A percentile compares a stretch with the other conserved stretches of the same genome.
These are phyloP conservation scores for Ptilodon capucinus DNA, from an alignment of 2,888 invertebrate genomes.

Conservation along the genomic window DNA sequence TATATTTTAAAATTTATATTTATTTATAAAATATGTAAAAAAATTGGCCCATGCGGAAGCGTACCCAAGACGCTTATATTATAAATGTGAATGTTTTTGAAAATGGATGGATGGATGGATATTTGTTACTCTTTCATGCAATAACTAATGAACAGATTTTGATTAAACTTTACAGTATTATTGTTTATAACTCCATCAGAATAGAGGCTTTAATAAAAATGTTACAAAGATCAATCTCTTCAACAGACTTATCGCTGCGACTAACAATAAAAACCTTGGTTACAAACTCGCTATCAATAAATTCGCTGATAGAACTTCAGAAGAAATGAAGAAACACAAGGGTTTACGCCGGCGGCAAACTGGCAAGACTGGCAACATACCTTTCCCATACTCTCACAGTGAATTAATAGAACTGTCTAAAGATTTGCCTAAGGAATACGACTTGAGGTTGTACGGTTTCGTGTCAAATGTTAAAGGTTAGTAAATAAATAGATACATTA, in stretches of 20 bases:
- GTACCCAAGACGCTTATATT: too few relatives aligned
- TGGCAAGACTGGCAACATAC: constrained; percentile 47
- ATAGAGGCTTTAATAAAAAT: too few relatives aligned
- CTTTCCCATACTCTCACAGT: constrained; percentile 53
- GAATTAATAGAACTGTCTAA: constrained; percentile 32
- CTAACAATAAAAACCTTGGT: constrained; percentile 49
- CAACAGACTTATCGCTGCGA: constrained; percentile 7
- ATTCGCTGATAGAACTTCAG: constrained; percentile 59
- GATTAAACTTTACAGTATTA: too few relatives aligned
- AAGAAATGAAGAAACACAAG: constrained; percentile 49
- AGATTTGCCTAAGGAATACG: constrained; percentile 50
- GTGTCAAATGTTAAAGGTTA: constrained; percentile 57
- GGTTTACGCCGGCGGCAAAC: constrained; percentile 43
- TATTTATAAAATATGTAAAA: too few relatives aligned
- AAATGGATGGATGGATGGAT: too few relatives aligned
- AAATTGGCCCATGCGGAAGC: too few relatives aligned
- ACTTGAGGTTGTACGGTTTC: constrained; percentile 51
- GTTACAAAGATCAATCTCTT: background rate
- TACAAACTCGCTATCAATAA: constrained; percentile 59
- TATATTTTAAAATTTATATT: too few relatives aligned
- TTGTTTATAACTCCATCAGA: too few relatives aligned
- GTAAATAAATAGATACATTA: too few relatives aligned
- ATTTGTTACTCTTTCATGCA: too few relatives aligned
- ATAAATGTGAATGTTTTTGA: too few relatives aligned
- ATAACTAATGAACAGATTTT: too few relatives aligned